phyloP scores from a whole-genome alignment of 1,140 invertebrate genomes.

The Drosophila baimaii region DNA sequence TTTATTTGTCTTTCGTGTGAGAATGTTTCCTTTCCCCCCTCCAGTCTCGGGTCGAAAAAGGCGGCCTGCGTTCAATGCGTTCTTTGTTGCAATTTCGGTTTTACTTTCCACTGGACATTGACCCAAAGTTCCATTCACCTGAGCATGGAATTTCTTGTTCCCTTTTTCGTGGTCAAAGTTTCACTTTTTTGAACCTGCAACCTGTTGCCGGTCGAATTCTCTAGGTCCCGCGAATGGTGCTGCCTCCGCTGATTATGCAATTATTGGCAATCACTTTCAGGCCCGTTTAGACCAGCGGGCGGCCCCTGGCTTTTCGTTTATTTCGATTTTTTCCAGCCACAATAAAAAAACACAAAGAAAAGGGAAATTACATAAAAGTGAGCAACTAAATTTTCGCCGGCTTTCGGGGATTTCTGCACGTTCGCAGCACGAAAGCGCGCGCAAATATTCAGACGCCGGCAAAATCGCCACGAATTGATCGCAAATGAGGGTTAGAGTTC shows the following conservation, averaged over 20 bases:
- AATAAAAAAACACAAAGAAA: slow-evolving; percentile 64
- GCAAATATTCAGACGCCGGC: slow-evolving; percentile 71
- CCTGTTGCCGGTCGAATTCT: slow-evolving; percentile 69
- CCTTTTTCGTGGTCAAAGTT: slow-evolving; percentile 62
- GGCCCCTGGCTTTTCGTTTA: slow-evolving; percentile 46
- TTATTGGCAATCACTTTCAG: slow-evolving; percentile 81
- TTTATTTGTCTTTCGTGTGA: slow-evolving; percentile 81
- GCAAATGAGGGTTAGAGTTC: slow-evolving; percentile 83
- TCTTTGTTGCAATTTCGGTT: slow-evolving; percentile 65
- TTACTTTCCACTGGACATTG: slow-evolving; percentile 65
- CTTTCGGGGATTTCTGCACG: slow-evolving; percentile 66
- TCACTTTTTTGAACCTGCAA: slow-evolving; percentile 70
- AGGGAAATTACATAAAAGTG: slow-evolving; percentile 83
- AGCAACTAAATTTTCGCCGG: slow-evolving; percentile 79
- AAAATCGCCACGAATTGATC: slow-evolving; percentile 82
- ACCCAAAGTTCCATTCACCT: slow-evolving; percentile 48
- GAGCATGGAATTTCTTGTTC: background rate
- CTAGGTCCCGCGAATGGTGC: slow-evolving; percentile 25
- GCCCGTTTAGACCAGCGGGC: slow-evolving; percentile 78
- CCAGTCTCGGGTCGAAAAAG: slow-evolving; percentile 9
- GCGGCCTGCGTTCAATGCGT: slow-evolving; percentile 57
- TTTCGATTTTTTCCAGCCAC: slow-evolving; percentile 30
- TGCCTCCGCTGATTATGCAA: slow-evolving; percentile 71
- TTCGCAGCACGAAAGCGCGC: slow-evolving; percentile 69
- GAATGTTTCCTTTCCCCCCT: slow-evolving; percentile 69